Percentiles rank a stretch among this genome's conserved stretches.
Conservation (phyloP, 2,888 invertebrate species). For the Caenorhabditis parvicauda region DNA sequence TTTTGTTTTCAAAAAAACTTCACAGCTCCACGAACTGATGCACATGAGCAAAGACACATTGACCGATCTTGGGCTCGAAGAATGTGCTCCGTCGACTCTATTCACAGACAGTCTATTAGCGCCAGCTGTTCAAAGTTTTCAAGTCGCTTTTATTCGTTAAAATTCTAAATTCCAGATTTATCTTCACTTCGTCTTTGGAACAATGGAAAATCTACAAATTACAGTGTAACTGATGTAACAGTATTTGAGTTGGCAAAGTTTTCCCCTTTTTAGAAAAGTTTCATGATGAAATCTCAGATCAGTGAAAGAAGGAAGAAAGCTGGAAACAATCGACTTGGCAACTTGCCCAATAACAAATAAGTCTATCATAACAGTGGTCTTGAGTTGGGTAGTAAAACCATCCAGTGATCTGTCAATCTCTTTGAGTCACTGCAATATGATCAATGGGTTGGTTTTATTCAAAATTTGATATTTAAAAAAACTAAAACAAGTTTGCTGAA, state of each 20-base stretch:
- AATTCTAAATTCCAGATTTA: constrained; percentile 13
- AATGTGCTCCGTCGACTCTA: constrained; percentile 35
- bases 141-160: constrained; percentile 1
- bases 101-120: constrained; percentile 35
- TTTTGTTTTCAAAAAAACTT: not conserved
- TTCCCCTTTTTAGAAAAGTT: not conserved
- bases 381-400: constrained; percentile 21
- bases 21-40: constrained; percentile 36
- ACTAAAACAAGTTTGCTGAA: not conserved
- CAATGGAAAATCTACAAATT: constrained; percentile 33
- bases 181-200: constrained; percentile 48
- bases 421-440: constrained; percentile 23
- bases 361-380: constrained; percentile 17
- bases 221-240: constrained; percentile 45
- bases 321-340: constrained; percentile 39
- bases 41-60: constrained; percentile 19
- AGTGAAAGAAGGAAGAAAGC: constrained; percentile 10
- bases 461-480: not conserved
- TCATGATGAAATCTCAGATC: constrained; percentile 12
- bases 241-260: constrained; percentile 28
- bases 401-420: constrained; percentile 31
- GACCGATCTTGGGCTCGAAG: constrained; percentile 44
- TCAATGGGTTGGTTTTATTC: constrained; percentile 11
- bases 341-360: constrained; percentile 24
- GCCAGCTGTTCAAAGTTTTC: constrained; percentile 7